A percentile compares a stretch with the other conserved stretches of the same genome.
phyloP scores from a whole-genome alignment of 2,888 invertebrate genomes.

The Palloptera scutellata region DNA sequence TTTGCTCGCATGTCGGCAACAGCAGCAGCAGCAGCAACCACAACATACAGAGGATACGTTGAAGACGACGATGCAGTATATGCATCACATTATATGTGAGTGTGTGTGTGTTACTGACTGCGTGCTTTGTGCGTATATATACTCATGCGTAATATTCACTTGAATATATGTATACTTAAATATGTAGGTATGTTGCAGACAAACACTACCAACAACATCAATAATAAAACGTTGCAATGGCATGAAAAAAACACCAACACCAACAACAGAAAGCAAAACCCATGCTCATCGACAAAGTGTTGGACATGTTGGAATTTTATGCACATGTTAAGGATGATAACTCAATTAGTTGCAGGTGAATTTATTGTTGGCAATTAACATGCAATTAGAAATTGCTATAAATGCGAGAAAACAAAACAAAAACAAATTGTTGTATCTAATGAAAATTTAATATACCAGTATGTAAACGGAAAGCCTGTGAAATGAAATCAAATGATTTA shows the following conservation, averaged over 20 bases:
- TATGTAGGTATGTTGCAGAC: neutral
- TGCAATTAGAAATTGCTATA: conserved; percentile 55
- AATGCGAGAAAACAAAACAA: conserved; percentile 6
- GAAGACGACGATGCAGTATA: neutral
- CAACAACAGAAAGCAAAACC: too few species aligned
- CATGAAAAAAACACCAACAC: too few species aligned
- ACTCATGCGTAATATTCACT: neutral
- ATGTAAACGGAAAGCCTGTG: too few species aligned
- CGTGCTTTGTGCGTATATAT: neutral
- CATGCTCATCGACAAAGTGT: neutral
- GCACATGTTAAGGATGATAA: conserved; percentile 57
- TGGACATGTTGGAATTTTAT: conserved; percentile 41
- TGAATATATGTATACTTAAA: neutral
- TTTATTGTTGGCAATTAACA: conserved; percentile 58
- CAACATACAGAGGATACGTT: too few species aligned
- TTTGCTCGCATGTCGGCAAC: conserved; percentile 53
- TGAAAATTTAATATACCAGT: neutral
- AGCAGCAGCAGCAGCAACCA: too few species aligned
- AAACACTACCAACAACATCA: too few species aligned
- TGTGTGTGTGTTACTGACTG: neutral
- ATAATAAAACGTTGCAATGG: too few species aligned
- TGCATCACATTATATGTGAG: neutral
- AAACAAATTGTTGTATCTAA: neutral
- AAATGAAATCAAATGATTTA: too few species aligned
- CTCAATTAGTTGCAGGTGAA: conserved; percentile 57